Evolutionary conservation across 2,797 vertebrate genomes (phyloP).

Genomic region (Acipenser ruthenus): DNA sequence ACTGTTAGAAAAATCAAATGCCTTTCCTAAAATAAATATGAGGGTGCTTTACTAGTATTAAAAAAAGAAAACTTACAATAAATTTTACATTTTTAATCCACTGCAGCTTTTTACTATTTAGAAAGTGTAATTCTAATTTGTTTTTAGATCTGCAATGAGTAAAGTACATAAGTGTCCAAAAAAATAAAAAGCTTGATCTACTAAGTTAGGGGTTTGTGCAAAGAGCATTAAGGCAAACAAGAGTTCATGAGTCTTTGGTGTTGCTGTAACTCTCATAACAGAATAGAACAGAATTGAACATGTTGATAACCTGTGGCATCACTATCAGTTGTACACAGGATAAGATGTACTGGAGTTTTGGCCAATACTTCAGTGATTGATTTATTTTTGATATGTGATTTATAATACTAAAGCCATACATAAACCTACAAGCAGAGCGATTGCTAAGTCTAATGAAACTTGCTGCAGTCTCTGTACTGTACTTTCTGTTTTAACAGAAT

Average conservation of each 20-base stretch:
- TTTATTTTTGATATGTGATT: no score
- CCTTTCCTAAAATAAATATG: slow-evolving; percentile 40
- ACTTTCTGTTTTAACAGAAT: no score
- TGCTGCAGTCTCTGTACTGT: no score
- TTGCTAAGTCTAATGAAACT: no score
- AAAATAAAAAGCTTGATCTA: neutral
- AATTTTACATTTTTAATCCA: slow-evolving; percentile 28
- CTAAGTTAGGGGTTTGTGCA: neutral
- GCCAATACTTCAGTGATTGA: no score
- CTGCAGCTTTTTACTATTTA: slow-evolving; percentile 18
- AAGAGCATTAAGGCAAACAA: no score
- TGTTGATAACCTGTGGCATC: no score
- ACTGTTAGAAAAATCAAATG: slow-evolving; percentile 29
- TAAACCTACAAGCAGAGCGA: no score
- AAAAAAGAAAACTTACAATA: slow-evolving; percentile 36
- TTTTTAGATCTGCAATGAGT: slow-evolving; percentile 9
- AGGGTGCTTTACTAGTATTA: slow-evolving; percentile 33
- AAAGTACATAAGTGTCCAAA: slow-evolving; percentile 15
- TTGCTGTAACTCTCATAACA: neutral
- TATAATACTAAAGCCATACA: no score
- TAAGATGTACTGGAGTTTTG: no score
- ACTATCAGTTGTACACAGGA: no score
- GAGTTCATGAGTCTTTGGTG: neutral
- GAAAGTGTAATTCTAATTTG: slow-evolving; percentile 18
- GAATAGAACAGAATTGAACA: neutral